Evolutionary conservation across 2,797 vertebrate species (phyloP).

Genomic region (Mycteria americana): DNA sequence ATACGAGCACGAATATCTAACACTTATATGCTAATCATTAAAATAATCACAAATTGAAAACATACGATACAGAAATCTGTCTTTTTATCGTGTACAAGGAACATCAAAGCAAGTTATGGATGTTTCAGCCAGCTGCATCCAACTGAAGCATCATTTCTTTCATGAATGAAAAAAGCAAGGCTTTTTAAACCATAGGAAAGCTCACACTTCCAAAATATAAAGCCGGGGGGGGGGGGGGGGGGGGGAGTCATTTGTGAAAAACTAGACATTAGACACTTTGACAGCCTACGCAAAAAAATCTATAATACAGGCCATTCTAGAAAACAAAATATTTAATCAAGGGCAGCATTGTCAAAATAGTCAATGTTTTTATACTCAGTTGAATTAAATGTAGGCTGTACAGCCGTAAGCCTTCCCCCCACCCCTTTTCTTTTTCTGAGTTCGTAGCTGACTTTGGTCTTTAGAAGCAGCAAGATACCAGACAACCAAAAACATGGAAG

Average conservation of each 20-base stretch:
- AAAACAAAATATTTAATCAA: neutral
- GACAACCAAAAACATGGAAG: neutral
- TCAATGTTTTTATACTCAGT: neutral
- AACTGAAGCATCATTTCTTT: neutral
- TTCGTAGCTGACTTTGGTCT: neutral
- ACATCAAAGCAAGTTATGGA: neutral
- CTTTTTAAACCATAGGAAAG: neutral
- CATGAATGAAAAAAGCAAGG: neutral
- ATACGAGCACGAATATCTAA: neutral
- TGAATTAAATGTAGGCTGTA: neutral
- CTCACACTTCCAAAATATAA: neutral
- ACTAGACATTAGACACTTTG: neutral
- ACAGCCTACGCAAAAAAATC: neutral
- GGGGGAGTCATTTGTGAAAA: neutral
- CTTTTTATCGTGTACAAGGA: neutral
- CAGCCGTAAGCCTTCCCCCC: neutral
- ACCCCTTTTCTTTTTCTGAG: neutral
- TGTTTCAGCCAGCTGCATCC: neutral
- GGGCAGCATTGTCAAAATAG: neutral
- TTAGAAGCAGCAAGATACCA: neutral
- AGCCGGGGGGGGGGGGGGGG: neutral
- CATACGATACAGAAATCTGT: neutral
- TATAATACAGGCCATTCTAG: neutral
- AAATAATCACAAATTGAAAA: neutral
- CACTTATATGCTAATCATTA: neutral